Evolutionary conservation across 2,113 vertebrate species (phyloP), one percentile per base, ranked within the genome.

Genomic region (Piaya cayana): DNA sequence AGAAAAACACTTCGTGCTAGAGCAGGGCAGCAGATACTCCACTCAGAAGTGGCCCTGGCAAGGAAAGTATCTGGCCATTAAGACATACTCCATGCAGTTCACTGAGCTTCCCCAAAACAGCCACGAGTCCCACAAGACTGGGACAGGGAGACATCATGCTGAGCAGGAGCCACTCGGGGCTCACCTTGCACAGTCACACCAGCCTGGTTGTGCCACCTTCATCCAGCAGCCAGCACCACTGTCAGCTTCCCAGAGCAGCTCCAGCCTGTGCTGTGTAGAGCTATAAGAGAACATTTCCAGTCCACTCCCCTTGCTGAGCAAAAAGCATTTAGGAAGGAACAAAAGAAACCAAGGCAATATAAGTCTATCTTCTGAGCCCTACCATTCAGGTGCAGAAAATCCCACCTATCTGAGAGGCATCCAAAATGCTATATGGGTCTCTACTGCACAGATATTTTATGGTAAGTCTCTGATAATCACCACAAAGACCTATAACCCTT

Each of bases 61-160:
- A 80, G 56, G 36, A 32, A 65, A 82, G 36, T 11, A 45, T 36
- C 32, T 27, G 79, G 45, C 59, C 25, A 32, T 20, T 50, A 22
- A 34, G 81, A 63, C 23, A 21, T 42, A n/a, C 16, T 47, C 59
- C 17, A 15, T 8, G 9, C 6, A 30, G 26, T 39, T 30, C 65
- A 56, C 1, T 1, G 52, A 75, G 37, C 49, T 88, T 45, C 45
- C 55, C 34, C 58, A 42, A 23, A 79, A 68, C 4, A 50, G 71
- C 39, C 47, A 56, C 0, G 0, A n/a, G 19, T 11, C 25, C 36
- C 55, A 21, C 49, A 45, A 22, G 64, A 65, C 50, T 11, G 18
- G 63, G 27, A 63, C 45, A 43, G 9, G 11, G 65, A 82, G 30
- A 64, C 2, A 1, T 1, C 30, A 9, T 0, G 10, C 19, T 21